Evolutionary conservation across 1,140 invertebrate genomes (phyloP).

Genomic region (Scaptomyza hsui): DNA sequence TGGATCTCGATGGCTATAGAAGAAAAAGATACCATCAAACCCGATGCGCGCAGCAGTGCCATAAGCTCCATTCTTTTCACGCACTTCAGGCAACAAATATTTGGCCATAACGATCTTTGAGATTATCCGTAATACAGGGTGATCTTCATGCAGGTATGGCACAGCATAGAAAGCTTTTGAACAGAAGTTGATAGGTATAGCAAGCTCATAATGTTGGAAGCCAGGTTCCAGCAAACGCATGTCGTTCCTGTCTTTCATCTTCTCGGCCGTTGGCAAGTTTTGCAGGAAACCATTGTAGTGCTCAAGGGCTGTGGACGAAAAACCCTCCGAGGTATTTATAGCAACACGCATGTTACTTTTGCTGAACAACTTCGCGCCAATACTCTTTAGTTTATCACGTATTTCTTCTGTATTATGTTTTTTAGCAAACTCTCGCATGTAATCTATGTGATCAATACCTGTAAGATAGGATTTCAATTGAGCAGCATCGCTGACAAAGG

Average conservation of each 20-base stretch:
- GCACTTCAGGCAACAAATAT: constrained; percentile 92
- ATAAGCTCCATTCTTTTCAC: constrained; percentile 96
- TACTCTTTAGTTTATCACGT: constrained; percentile 87
- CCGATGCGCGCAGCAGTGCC: constrained; percentile 90
- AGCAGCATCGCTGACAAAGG: constrained; percentile 88
- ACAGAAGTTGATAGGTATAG: constrained; percentile 93
- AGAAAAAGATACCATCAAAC: constrained; percentile 89
- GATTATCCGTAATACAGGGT: constrained; percentile 89
- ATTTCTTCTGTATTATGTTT: constrained; percentile 86
- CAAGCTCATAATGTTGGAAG: constrained; percentile 90
- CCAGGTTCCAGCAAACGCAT: constrained; percentile 54
- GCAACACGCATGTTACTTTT: constrained; percentile 87
- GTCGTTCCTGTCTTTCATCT: constrained; percentile 62
- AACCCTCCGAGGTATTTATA: constrained; percentile 87
- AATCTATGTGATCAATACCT: constrained; percentile 90
- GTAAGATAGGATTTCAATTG: constrained; percentile 88
- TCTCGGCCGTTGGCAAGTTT: constrained; percentile 67
- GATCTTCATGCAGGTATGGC: constrained; percentile 91
- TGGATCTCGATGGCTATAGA: constrained; percentile 93
- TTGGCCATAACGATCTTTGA: constrained; percentile 90
- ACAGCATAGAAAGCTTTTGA: constrained; percentile 91
- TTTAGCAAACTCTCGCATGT: constrained; percentile 91
- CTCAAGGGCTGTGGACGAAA: constrained; percentile 83
- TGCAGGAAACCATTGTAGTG: constrained; percentile 85
- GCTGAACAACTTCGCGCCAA: constrained; percentile 87